Base-by-base conservation (phyloP, 2,888 invertebrate species). In the Mythimna vitellina region DNA sequence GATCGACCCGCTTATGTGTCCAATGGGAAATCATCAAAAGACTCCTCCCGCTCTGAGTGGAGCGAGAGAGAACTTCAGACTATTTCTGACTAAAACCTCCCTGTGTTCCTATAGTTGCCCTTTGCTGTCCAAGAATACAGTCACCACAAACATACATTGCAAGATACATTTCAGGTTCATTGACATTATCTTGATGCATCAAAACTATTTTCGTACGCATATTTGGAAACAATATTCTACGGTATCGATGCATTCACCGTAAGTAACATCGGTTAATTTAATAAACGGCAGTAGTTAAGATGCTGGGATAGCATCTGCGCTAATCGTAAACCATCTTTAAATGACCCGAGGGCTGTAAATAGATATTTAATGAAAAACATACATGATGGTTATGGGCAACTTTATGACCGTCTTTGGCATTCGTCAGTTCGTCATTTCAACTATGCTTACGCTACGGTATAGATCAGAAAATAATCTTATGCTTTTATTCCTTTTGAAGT, bases 381-480 rank as follows among this genome's bases (percentile, higher is more conserved):
- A 69, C 22, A 58, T 38, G 22, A 22, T n/a, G 14, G 22, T 38
- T 58, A 58, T 22, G n/a, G n/a, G 35, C n/a, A 75, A 53, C 9
- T 61, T 70, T 65, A 76, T 56, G 42, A 12, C 53, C 22, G 35
- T 49, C 49, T 17, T 53, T 70, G 35, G 49, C 32, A 60, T 22
- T 29, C 20, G 61, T 62, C 49, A 71, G 38, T 22, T 5, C 29
- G 22, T 49, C 51, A 65, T 49, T 51, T 72, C 20, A 57, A 53
- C 14, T 70, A 56, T 46, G 51, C 46, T 17, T 46, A 46, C 53
- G 10, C 25, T 22, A 17, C 12, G 29, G 62, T 78, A 22, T 6
- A 35, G 14, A 71, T 32, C 32, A 46, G 25, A 72, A 65, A 53
- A 62, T 29, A 69, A 57, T 70, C 69, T 54, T 42, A 29, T 25